A percentile compares a stretch with the other conserved stretches of the same genome.
Conservation (phyloP, 2,888 invertebrate genomes). For the Patella depressa region DNA sequence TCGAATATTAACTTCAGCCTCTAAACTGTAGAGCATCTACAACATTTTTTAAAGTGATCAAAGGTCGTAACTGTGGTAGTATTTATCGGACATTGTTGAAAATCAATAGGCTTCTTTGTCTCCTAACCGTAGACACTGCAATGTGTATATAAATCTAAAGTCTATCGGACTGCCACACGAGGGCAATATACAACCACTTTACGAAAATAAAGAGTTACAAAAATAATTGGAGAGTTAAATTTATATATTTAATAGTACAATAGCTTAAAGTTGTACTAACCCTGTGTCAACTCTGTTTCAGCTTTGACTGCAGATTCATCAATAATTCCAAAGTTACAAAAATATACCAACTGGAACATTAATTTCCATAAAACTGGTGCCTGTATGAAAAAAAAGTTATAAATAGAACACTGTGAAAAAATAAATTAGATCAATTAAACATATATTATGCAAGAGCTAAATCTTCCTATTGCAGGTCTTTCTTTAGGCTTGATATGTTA, state of each 20-base stretch:
- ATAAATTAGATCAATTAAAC: no score
- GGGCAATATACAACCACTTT: no score
- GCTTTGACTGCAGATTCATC: slow-evolving; percentile 58
- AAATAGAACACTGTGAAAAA: not conserved
- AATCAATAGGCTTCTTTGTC: not conserved
- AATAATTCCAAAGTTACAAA: slow-evolving; percentile 57
- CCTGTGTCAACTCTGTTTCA: slow-evolving; percentile 46
- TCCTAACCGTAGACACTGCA: no score
- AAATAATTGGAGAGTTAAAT: not conserved
- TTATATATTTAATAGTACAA: not conserved
- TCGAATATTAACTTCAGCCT: no score
- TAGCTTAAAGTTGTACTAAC: slow-evolving; percentile 34
- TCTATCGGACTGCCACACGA: no score
- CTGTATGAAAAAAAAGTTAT: slow-evolving; percentile 36
- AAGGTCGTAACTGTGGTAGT: no score
- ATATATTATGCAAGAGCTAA: no score
- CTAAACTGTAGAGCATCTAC: no score
- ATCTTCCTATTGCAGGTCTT: no score
- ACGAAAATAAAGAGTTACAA: not conserved
- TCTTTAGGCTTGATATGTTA: no score
- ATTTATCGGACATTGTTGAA: not conserved
- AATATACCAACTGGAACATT: slow-evolving; percentile 64
- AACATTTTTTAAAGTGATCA: no score
- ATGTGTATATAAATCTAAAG: no score
- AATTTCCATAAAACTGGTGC: slow-evolving; percentile 58